Conservation (phyloP, 2,797 vertebrate genomes). For the Poecilia gillii region DNA sequence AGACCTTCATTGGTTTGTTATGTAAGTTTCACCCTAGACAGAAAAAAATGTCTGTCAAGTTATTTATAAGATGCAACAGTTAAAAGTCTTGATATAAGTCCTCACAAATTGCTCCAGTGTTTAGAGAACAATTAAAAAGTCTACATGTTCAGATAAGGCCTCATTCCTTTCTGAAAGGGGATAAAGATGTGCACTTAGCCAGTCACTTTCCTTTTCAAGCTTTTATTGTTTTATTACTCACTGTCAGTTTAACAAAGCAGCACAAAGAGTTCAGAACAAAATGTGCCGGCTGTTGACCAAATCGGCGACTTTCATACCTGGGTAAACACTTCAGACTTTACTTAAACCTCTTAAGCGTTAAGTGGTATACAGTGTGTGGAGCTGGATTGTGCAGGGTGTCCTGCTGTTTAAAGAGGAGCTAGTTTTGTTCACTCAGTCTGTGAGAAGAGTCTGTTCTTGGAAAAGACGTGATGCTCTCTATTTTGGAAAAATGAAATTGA, state of each 20-base stretch:
- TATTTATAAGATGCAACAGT: neutral
- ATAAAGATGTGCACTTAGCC: neutral
- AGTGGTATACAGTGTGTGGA: constrained; percentile 8
- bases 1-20: neutral
- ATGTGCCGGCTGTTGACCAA: constrained; percentile 20
- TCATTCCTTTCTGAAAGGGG: neutral
- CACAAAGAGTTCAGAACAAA: constrained; percentile 40
- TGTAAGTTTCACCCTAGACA: neutral
- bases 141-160: neutral
- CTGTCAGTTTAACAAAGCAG: constrained; percentile 22
- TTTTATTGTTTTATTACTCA: constrained; percentile 14
- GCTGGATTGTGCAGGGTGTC: constrained; percentile 18
- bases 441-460: constrained; percentile 48
- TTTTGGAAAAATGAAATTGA: constrained; percentile 30
- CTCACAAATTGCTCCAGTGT: constrained; percentile 2
- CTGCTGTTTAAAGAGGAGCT: constrained; percentile 16
- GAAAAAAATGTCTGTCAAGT: neutral
- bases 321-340: constrained; percentile 40
- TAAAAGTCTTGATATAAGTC: neutral
- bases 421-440: constrained; percentile 25
- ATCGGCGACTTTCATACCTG: constrained; percentile 22
- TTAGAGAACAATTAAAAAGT: constrained; percentile 5
- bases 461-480: constrained; percentile 34
- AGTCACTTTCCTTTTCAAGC: neutral
- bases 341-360: constrained; percentile 31